These are phyloP conservation scores for Enteromius mattozi DNA, from an alignment of 2,797 vertebrate species.

Conservation along the genomic window DNA sequence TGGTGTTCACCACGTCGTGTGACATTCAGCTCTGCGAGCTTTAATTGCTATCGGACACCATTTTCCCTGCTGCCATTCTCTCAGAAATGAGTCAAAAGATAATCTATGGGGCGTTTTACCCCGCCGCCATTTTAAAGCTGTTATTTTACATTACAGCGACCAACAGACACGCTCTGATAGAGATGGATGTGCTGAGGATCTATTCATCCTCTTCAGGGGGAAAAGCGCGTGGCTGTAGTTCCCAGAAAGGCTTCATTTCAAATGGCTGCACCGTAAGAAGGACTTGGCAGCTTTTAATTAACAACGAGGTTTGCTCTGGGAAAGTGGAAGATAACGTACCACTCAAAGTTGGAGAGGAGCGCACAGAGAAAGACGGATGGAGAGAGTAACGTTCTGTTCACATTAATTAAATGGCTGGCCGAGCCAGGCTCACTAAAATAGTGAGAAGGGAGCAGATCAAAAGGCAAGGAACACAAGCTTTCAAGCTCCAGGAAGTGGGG, in stretches of 20 bases:
- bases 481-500: conserved; percentile 24
- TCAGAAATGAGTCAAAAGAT: conserved; percentile 35
- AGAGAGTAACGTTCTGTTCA: conserved; percentile 44
- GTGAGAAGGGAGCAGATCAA: conserved; percentile 48
- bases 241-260: conserved; percentile 33
- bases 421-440: conserved; percentile 36
- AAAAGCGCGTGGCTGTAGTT: background rate
- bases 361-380: conserved; percentile 42
- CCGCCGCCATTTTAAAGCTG: conserved; percentile 39
- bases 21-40: conserved; percentile 7
- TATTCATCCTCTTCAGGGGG: conserved; percentile 22
- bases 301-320: conserved; percentile 51
- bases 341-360: conserved; percentile 41
- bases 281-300: conserved; percentile 57
- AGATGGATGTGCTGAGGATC: conserved; percentile 31
- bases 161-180: background rate
- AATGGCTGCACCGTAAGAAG: conserved; percentile 34
- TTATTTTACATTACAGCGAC: conserved; percentile 17
- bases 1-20: background rate
- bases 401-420: conserved; percentile 42
- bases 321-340: conserved; percentile 48
- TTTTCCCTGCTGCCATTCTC: background rate
- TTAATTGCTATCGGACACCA: conserved; percentile 6
- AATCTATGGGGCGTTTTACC: conserved; percentile 16
- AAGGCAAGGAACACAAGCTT: conserved; percentile 32